Percentiles rank a stretch among this genome's conserved stretches.
Evolutionary conservation across 2,888 invertebrate genomes (phyloP).

Genomic region (Stegana nigrithorax): DNA sequence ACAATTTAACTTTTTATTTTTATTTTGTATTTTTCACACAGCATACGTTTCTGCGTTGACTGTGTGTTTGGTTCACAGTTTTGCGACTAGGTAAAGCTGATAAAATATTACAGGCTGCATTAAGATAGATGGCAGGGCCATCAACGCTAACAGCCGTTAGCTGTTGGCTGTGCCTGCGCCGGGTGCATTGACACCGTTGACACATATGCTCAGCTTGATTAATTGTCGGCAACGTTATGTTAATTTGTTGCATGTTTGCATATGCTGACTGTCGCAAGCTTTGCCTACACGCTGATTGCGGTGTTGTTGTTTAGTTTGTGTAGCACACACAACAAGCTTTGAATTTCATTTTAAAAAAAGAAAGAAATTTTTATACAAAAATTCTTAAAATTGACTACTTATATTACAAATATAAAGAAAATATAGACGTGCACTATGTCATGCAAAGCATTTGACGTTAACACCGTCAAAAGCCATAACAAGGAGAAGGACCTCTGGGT

Average conservation of each 20-base stretch:
- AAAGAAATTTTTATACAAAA: no score
- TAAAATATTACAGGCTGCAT: neutral
- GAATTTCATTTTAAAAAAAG: neutral
- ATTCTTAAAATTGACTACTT: no score
- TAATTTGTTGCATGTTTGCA: no score
- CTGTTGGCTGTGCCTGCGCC: conserved; percentile 11
- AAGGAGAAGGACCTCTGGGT: neutral
- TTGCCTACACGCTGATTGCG: neutral
- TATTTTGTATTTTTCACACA: no score
- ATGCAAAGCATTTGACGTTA: neutral
- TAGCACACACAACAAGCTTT: neutral
- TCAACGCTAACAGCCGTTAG: neutral
- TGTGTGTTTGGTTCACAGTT: no score
- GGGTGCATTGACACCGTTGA: conserved; percentile 34
- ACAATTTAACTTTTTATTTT: no score
- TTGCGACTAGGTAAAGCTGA: neutral
- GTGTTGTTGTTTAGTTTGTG: neutral
- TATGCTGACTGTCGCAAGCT: no score
- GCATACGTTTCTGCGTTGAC: no score
- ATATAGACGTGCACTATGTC: neutral
- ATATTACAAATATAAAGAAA: neutral
- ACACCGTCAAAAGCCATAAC: neutral
- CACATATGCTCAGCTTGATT: conserved; percentile 41
- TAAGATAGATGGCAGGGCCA: neutral
- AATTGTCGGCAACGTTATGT: conserved; percentile 50